Conservation (phyloP, 2,797 vertebrate species). For the Tapirus indicus region DNA sequence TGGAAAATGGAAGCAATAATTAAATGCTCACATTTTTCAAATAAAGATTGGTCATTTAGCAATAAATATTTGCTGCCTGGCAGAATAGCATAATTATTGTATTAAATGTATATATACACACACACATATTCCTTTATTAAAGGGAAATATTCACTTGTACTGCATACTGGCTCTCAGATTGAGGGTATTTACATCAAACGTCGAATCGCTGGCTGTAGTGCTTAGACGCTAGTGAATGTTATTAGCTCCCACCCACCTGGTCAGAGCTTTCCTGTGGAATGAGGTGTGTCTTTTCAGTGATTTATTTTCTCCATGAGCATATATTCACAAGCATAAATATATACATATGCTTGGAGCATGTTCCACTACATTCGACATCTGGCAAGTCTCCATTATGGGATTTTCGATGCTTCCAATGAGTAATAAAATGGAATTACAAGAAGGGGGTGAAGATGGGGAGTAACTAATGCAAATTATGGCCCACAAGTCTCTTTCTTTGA, state of each 20-base stretch:
- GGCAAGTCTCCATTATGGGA: conserved; percentile 62
- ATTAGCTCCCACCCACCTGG: conserved; percentile 51
- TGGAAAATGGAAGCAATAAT: conserved; percentile 57
- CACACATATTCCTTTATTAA: conserved; percentile 28
- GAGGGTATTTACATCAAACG: neutral
- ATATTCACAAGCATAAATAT: conserved; percentile 66
- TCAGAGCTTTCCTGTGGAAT: conserved; percentile 34
- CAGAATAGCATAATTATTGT: neutral
- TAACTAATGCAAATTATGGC: conserved; percentile 52
- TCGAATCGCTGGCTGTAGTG: neutral
- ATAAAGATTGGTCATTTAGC: conserved; percentile 14
- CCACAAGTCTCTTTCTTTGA: conserved; percentile 33
- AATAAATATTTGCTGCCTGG: conserved; percentile 67
- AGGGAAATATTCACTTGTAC: conserved; percentile 25
- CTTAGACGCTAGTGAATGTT: conserved; percentile 26
- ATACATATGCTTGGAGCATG: conserved; percentile 79
- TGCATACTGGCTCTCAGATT: neutral
- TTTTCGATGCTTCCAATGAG: conserved; percentile 14
- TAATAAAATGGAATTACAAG: conserved; percentile 61
- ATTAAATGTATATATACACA: neutral
- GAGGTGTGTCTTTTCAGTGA: conserved; percentile 10
- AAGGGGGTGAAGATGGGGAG: conserved; percentile 4
- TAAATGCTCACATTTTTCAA: conserved; percentile 68
- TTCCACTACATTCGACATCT: conserved; percentile 73
- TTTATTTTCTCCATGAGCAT: conserved; percentile 37